Evolutionary conservation across 2,888 invertebrate genomes (phyloP).

Genomic region (Ormyrus nitidulus): DNA sequence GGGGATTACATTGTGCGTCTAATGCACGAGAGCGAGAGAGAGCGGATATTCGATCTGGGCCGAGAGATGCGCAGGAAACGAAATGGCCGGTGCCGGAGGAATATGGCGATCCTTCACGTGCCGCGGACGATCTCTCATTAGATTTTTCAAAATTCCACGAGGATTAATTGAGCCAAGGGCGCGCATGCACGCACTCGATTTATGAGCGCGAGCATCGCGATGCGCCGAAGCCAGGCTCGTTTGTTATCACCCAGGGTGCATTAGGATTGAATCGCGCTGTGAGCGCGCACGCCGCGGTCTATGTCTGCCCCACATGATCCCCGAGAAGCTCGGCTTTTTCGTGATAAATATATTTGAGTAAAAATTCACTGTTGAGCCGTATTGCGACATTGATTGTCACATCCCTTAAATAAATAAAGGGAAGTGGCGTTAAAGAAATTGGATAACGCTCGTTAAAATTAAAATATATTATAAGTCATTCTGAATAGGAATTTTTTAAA

Average conservation of each 20-base stretch:
- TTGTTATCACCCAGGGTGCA: slow-evolving; percentile 56
- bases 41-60: slow-evolving; percentile 36
- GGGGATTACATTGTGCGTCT: not conserved
- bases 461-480: too few species aligned
- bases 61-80: slow-evolving; percentile 49
- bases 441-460: too few species aligned
- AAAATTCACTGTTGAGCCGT: too few species aligned
- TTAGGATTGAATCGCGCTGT: slow-evolving; percentile 29
- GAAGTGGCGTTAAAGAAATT: too few species aligned
- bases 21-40: not conserved
- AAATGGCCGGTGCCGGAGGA: slow-evolving; percentile 24
- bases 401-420: too few species aligned
- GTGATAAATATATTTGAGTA: too few species aligned
- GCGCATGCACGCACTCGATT: slow-evolving; percentile 13
- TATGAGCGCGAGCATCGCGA: slow-evolving; percentile 1
- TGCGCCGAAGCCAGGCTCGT: slow-evolving; percentile 27
- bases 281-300: not conserved
- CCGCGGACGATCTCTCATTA: slow-evolving; percentile 63
- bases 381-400: too few species aligned
- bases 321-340: too few species aligned
- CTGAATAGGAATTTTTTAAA: too few species aligned
- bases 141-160: slow-evolving; percentile 60
- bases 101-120: slow-evolving; percentile 56
- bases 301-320: too few species aligned
- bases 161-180: slow-evolving; percentile 36